Evolutionary conservation across 2,113 vertebrate species (phyloP), one percentile per base, ranked within the genome.

Genomic region (Catharus fuscescens): DNA sequence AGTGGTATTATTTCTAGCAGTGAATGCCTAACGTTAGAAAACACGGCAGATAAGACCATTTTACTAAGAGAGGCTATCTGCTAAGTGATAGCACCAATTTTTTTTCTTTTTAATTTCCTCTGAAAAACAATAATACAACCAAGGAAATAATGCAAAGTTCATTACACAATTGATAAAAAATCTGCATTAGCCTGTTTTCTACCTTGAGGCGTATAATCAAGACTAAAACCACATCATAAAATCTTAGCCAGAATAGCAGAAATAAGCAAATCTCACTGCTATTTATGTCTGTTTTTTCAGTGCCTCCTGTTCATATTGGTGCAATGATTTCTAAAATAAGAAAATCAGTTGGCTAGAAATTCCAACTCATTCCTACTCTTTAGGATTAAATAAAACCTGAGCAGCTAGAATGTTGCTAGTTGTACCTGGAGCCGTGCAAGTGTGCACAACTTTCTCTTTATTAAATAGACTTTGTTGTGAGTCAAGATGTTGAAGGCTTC

Each of bases 361-460:
- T 69, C 52, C 18, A 57, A 25, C 3, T 60, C 62, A 76, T 71
- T 84, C 29, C 13, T 88, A 5, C 56, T 74, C 12, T 47, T 60
- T 34, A 59, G 32, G 31, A 94, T 67, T n/a, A 83, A 86, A 71
- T 64, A 67, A 88, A 59, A 53, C 9, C 40, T 40, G 60, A 80
- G n/a, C 38, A 44, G 32, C 11, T 32, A 67, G 11, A 36, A 81
- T 32, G 25, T 44, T 71, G 13, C 25, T 29, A 76, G 34, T 8
- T 0, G 0, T 57, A 76, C 53, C 66, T 59, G 40, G 19, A 76
- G 25, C n/a, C 40, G 40, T 0, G 0, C 9, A 57, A 70, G 26
- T 18, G 18, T 36, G n/a, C 14, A 2, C 1, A 2, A 54, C 23
- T 12, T n/a, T 77, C 16, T 42, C 66, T 86, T 66, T 16, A 70